A percentile compares a stretch with the other conserved stretches of the same genome.
Evolutionary conservation across 2,888 invertebrate genomes (phyloP).

Genomic region (Bombyx huttoni): DNA sequence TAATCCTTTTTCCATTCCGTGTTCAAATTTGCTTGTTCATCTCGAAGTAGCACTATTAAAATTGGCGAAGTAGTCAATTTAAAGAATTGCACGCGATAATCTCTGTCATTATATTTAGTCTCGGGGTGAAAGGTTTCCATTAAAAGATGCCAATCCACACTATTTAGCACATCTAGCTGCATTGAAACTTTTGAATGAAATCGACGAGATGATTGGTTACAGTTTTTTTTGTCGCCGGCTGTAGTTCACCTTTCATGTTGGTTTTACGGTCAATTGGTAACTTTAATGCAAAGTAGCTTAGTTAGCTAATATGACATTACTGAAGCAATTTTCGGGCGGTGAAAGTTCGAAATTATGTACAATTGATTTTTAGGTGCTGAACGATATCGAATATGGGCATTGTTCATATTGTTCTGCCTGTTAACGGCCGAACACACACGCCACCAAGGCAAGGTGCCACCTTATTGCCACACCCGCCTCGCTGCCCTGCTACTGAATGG

Average conservation of each 20-base stretch:
- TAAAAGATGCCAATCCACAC: slow-evolving; percentile 41
- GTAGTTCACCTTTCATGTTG: slow-evolving; percentile 19
- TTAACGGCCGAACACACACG: slow-evolving; percentile 35
- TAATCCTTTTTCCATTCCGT: too few species aligned
- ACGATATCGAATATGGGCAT: slow-evolving; percentile 8
- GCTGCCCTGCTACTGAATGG: slow-evolving; percentile 21
- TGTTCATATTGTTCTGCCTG: slow-evolving; percentile 19
- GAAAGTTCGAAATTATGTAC: slow-evolving; percentile 3
- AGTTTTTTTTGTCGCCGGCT: slow-evolving; percentile 17
- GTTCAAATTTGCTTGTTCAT: background rate
- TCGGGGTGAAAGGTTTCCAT: slow-evolving; percentile 37
- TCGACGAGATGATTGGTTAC: slow-evolving; percentile 31
- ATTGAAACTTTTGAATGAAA: slow-evolving; percentile 24
- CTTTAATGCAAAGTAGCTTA: slow-evolving; percentile 2
- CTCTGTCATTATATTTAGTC: slow-evolving; percentile 6
- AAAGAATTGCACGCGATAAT: background rate
- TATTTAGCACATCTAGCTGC: slow-evolving; percentile 31
- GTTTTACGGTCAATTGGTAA: slow-evolving; percentile 23
- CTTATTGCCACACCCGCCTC: slow-evolving; percentile 4
- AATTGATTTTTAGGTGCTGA: slow-evolving; percentile 1
- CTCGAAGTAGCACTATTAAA: slow-evolving; percentile 1
- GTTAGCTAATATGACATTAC: slow-evolving; percentile 1
- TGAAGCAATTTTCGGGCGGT: slow-evolving; percentile 1
- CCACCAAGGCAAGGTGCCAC: slow-evolving; percentile 18
- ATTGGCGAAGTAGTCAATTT: background rate